These are phyloP conservation scores for Brachyhypopomus occidentalis DNA, from an alignment of 2,113 vertebrate species.

Conservation along the genomic window DNA sequence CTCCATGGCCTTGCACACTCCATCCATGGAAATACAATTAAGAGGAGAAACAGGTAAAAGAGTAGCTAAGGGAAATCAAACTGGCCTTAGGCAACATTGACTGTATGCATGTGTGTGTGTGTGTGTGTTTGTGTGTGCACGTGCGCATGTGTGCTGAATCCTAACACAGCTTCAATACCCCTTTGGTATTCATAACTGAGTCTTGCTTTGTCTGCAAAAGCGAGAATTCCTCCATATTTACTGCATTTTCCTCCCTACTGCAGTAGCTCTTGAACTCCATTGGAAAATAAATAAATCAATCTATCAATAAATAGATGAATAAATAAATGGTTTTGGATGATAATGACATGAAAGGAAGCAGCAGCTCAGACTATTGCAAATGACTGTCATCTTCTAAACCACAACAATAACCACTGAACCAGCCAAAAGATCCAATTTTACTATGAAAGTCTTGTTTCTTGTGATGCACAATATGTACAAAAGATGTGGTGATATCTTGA, in stretches of 20 bases:
- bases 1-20: slow-evolving; percentile 25
- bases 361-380: too few species aligned
- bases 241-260: too few species aligned
- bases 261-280: not conserved
- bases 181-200: not conserved
- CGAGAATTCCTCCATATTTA: not conserved
- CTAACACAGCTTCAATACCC: not conserved
- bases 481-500: too few species aligned
- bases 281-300: not conserved
- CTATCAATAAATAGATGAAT: not conserved
- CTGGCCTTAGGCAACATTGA: not conserved
- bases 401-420: too few species aligned
- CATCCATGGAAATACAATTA: slow-evolving; percentile 55
- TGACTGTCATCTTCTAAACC: too few species aligned
- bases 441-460: too few species aligned
- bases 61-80: slow-evolving; percentile 29
- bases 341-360: not conserved
- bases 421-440: too few species aligned
- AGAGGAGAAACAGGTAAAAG: slow-evolving; percentile 19
- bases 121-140: not conserved
- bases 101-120: not conserved
- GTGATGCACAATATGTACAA: too few species aligned
- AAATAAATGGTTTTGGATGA: not conserved
- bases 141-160: not conserved
- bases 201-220: not conserved